Evolutionary conservation across 2,797 vertebrate genomes (phyloP).

Genomic region (Lemur catta): DNA sequence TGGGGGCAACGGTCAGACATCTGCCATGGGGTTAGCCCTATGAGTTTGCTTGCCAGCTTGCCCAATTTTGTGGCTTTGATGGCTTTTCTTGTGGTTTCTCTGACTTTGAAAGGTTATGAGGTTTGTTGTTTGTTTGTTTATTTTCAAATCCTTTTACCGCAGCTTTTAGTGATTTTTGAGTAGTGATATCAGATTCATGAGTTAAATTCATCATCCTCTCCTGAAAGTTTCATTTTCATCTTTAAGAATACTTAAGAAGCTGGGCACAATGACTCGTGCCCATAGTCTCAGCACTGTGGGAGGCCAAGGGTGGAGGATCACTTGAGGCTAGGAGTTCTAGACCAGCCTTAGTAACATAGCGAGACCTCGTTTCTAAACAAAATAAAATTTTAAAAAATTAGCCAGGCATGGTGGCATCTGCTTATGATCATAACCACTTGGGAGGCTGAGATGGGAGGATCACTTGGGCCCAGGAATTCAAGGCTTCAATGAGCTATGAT

Average conservation of each 20-base stretch:
- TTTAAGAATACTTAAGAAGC: not conserved
- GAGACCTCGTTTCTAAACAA: not conserved
- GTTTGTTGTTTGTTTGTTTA: not conserved
- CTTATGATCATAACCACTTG: not conserved
- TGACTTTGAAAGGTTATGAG: not conserved
- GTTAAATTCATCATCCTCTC: not conserved
- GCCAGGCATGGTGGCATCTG: not conserved
- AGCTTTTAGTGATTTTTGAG: not conserved
- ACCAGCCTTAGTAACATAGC: not conserved
- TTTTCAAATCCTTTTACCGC: not conserved
- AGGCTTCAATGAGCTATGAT: not conserved
- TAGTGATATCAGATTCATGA: not conserved
- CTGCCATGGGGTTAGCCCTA: not conserved
- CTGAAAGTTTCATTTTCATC: not conserved
- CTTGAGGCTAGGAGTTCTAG: not conserved
- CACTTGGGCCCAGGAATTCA: not conserved
- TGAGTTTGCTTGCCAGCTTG: not conserved
- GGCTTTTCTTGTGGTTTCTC: not conserved
- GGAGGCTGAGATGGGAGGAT: not conserved
- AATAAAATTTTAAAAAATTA: not conserved
- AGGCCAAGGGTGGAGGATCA: not conserved
- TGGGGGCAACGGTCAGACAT: not conserved
- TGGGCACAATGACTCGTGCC: not conserved
- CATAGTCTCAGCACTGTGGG: not conserved
- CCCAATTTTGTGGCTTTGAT: not conserved